Percentiles rank a stretch among this genome's conserved stretches.
These are phyloP conservation scores for Rotaria magnacalcarata DNA, from an alignment of 2,888 invertebrate species.

Conservation along the genomic window DNA sequence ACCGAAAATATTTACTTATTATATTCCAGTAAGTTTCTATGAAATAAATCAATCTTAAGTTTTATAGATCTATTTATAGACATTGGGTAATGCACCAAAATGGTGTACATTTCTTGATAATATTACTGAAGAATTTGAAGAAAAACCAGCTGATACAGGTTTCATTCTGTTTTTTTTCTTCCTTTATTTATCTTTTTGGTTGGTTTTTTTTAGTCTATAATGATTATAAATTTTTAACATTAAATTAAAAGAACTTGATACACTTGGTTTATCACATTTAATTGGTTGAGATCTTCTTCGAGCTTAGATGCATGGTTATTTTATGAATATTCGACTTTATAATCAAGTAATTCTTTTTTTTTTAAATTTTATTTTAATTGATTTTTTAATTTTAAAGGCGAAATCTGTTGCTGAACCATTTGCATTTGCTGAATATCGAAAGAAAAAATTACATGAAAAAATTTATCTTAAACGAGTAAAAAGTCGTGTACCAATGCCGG, in stretches of 20 bases:
- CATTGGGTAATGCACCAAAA: conserved; percentile 79
- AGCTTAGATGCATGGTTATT: conserved; percentile 98
- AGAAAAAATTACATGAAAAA: conserved; percentile 75
- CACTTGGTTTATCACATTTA: conserved; percentile 80
- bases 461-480: conserved; percentile 78
- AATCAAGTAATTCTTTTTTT: conserved; percentile 9
- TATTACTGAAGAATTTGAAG: conserved; percentile 91
- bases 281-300: conserved; percentile 83
- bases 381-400: conserved; percentile 61
- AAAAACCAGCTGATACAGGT: conserved; percentile 69
- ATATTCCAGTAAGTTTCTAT: conserved; percentile 69
- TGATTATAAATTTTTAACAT: conserved; percentile 97
- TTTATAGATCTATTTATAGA: neutral
- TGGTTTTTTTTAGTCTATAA: conserved; percentile 71
- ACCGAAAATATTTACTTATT: conserved; percentile 86
- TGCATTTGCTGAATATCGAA: conserved; percentile 82
- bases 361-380: conserved; percentile 42
- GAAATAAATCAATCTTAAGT: neutral
- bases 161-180: conserved; percentile 16
- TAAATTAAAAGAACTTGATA: conserved; percentile 79
- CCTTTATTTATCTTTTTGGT: neutral
- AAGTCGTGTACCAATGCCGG: conserved; percentile 56
- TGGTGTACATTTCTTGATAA: conserved; percentile 97
- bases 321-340: conserved; percentile 45
- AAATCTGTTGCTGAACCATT: conserved; percentile 84